A percentile compares a stretch with the other conserved stretches of the same genome.
These are phyloP conservation scores for Stictocephala bisonia DNA, from an alignment of 2,888 invertebrate genomes.

Conservation along the genomic window DNA sequence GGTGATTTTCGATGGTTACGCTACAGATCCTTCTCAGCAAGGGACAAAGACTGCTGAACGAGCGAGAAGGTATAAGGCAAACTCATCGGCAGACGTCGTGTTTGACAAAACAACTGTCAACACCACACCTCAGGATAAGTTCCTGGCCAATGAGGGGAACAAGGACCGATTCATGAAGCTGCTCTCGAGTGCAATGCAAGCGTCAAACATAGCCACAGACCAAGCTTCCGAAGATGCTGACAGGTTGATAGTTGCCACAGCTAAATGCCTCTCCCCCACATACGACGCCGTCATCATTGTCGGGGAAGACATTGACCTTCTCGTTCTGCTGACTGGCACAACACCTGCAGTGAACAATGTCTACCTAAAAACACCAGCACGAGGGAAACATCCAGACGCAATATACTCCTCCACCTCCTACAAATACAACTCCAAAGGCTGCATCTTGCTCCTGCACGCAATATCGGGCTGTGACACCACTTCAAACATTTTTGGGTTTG, in stretches of 20 bases:
- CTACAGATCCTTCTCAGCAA: constrained; percentile 25
- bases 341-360: constrained; percentile 24
- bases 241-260: constrained; percentile 42
- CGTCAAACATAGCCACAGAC: constrained; percentile 23
- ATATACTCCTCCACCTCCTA: constrained; percentile 30
- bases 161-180: constrained; percentile 40
- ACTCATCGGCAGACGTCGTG: constrained; percentile 36
- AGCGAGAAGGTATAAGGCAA: constrained; percentile 39
- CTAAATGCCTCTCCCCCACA: constrained; percentile 33
- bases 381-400: constrained; percentile 30
- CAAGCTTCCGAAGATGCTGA: constrained; percentile 47
- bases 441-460: constrained; percentile 28
- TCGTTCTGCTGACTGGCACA: constrained; percentile 42
- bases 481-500: constrained; percentile 43
- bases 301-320: constrained; percentile 45
- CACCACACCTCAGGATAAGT: constrained; percentile 38
- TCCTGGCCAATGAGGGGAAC: constrained; percentile 42
- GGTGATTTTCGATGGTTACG: constrained; percentile 23
- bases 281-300: constrained; percentile 39
- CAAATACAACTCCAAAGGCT: constrained; percentile 25
- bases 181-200: constrained; percentile 31
- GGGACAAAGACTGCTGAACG: constrained; percentile 37
- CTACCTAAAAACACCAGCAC: constrained; percentile 25
- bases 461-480: constrained; percentile 29
- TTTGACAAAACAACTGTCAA: constrained; percentile 40